Conservation (phyloP, 2,113 vertebrate genomes). For the Alligator sinensis region DNA sequence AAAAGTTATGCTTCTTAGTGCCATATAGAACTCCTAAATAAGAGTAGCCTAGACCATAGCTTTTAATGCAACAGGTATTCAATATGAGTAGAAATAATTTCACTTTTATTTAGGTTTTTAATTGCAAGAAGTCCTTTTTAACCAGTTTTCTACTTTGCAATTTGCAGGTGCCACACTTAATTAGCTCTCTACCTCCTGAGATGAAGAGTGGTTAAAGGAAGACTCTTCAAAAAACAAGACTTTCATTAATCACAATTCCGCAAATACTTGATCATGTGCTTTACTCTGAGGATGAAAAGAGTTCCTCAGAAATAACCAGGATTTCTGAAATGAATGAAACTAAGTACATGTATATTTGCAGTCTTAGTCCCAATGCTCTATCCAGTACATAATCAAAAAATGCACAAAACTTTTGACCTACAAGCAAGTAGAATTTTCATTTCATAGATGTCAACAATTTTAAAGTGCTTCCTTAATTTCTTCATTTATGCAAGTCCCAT, state of each 20-base stretch:
- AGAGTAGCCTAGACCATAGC: background rate
- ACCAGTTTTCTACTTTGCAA: rapidly evolving
- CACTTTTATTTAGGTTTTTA: background rate
- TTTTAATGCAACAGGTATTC: background rate
- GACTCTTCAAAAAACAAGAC: background rate
- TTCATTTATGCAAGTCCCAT: background rate
- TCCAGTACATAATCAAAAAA: background rate
- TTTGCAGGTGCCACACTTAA: background rate
- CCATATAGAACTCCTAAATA: background rate
- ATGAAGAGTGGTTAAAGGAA: background rate
- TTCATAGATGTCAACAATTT: background rate
- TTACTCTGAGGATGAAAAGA: background rate
- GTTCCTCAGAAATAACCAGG: background rate
- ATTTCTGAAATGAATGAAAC: background rate
- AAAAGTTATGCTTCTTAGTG: background rate
- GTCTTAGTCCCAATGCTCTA: background rate
- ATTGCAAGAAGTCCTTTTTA: background rate
- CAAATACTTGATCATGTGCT: background rate
- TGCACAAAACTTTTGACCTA: background rate
- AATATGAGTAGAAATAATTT: background rate
- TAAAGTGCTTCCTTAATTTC: background rate
- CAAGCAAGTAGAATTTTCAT: background rate
- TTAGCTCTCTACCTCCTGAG: background rate
- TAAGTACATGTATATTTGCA: background rate
- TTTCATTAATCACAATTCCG: rapidly evolving